Evolutionary conservation across 1,140 invertebrate genomes (phyloP), one percentile per base, ranked within the genome.

Genomic region (Zaprionus tsacasi): DNA sequence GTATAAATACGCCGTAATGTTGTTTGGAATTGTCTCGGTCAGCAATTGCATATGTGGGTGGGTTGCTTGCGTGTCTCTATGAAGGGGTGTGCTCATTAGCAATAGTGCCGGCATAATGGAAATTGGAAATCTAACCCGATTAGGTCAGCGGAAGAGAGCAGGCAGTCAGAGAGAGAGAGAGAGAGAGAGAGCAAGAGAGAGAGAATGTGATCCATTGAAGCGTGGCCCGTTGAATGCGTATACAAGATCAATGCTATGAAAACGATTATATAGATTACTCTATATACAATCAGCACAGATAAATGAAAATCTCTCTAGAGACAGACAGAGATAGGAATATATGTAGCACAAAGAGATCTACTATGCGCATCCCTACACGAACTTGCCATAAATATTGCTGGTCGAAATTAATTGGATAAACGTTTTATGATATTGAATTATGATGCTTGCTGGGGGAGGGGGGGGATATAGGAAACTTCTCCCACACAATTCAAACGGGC

Each of bases 341-440:
- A 45, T 12, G 11, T 11, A 17, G 11, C 13, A 15, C 33, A 45
- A 38, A 54, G 58, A 52, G 67, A 58, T 71, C 45, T 54, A 65
- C 43, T 54, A 48, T 52, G 12, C 43, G 43, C 59, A 66, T 73
- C 71, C 61, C 36, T 48, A 70, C 85, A 88, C 85, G 85, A 76
- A 89, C 56, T 59, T 75, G 65, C 77, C 58, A 89, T 88, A 88
- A 88, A 88, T 88, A 89, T 85, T 76, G 65, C 69, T 45, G 56
- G 67, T 57, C 67, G 50, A 79, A 85, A 88, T 88, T 88, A 88
- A 88, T 88, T 88, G 85, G 81, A 85, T 89, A 88, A 88, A 85
- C 85, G 85, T 88, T 88, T 88, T 88, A 88, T 76, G 85, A 88
- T 88, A 88, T 88, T 88, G 85, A 89, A 88, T 89, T 88, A 88